A percentile compares a stretch with the other conserved stretches of the same genome.
phyloP scores from a whole-genome alignment of 2,797 vertebrate genomes.

The Danio jaintianensis region DNA sequence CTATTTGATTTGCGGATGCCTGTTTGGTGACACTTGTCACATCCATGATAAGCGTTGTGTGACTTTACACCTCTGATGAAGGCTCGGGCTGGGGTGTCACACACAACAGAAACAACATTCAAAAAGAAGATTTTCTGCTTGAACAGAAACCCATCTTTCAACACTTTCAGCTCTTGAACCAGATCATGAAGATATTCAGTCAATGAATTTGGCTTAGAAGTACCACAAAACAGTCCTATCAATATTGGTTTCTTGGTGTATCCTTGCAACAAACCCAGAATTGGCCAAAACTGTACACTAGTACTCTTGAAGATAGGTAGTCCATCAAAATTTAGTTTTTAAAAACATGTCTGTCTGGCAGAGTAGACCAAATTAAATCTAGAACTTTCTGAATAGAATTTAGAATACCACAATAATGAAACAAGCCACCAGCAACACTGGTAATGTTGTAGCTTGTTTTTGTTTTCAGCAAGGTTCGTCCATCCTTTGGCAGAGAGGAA shows the following conservation, averaged over 20 bases:
- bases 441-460: conserved; percentile 10
- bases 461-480: conserved; percentile 20
- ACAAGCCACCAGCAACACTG: conserved; percentile 24
- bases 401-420: conserved; percentile 40
- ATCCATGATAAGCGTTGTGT: conserved; percentile 34
- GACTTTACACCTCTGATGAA: conserved; percentile 41
- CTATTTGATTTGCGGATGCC: conserved; percentile 5
- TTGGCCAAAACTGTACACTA: conserved; percentile 35
- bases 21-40: conserved; percentile 40
- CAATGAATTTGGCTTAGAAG: conserved; percentile 34
- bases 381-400: conserved; percentile 4
- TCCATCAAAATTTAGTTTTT: conserved; percentile 38
- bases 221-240: conserved; percentile 44
- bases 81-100: conserved; percentile 47
- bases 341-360: conserved; percentile 26
- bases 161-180: conserved; percentile 30
- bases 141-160: conserved; percentile 31
- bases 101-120: conserved; percentile 44
- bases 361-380: neutral
- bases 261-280: conserved; percentile 29
- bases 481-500: conserved; percentile 34
- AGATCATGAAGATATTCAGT: conserved; percentile 36
- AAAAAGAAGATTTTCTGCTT: conserved; percentile 39
- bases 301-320: conserved; percentile 37
- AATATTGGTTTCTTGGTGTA: conserved; percentile 20